phyloP scores from a whole-genome alignment of 2,797 vertebrate genomes.

The Pseudochaenichthys georgianus region DNA sequence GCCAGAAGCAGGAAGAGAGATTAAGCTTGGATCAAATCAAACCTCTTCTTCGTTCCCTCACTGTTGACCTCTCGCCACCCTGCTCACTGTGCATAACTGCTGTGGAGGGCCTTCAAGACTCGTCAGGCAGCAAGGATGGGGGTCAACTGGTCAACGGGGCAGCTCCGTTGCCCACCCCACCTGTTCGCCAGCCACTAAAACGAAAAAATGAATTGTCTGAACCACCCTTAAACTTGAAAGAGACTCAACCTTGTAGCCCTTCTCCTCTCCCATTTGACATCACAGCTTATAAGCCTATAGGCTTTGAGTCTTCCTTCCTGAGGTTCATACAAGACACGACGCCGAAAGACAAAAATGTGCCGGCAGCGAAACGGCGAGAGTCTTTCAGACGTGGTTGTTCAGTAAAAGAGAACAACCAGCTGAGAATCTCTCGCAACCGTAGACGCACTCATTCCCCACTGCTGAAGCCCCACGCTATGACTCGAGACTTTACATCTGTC shows the following conservation, averaged over 20 bases:
- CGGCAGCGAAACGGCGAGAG: slow-evolving; percentile 77
- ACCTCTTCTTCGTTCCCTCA: slow-evolving; percentile 78
- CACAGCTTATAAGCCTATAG: slow-evolving; percentile 93
- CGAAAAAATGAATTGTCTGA: slow-evolving; percentile 89
- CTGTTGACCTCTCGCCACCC: slow-evolving; percentile 83
- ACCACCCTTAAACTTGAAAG: slow-evolving; percentile 76
- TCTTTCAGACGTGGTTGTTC: slow-evolving; percentile 79
- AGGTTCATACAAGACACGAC: slow-evolving; percentile 94
- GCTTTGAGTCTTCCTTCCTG: slow-evolving; percentile 96
- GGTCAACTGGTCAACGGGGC: slow-evolving; percentile 65
- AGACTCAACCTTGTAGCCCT: slow-evolving; percentile 59
- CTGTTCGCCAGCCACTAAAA: slow-evolving; percentile 85
- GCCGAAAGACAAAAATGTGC: slow-evolving; percentile 83
- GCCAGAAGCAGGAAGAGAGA: slow-evolving; percentile 67
- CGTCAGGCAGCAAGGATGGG: slow-evolving; percentile 66
- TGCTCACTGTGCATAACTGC: slow-evolving; percentile 77
- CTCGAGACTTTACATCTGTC: slow-evolving; percentile 86
- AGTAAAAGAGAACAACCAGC: slow-evolving; percentile 88
- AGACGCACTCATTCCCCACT: slow-evolving; percentile 81
- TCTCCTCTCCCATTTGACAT: slow-evolving; percentile 88
- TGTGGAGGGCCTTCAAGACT: slow-evolving; percentile 73
- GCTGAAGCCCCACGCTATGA: slow-evolving; percentile 87
- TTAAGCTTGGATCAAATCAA: slow-evolving; percentile 74
- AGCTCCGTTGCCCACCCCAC: slow-evolving; percentile 59
- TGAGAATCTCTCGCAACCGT: slow-evolving; percentile 82